phyloP scores from a whole-genome alignment of 1,140 invertebrate genomes.

The Agrypnia vestita region DNA sequence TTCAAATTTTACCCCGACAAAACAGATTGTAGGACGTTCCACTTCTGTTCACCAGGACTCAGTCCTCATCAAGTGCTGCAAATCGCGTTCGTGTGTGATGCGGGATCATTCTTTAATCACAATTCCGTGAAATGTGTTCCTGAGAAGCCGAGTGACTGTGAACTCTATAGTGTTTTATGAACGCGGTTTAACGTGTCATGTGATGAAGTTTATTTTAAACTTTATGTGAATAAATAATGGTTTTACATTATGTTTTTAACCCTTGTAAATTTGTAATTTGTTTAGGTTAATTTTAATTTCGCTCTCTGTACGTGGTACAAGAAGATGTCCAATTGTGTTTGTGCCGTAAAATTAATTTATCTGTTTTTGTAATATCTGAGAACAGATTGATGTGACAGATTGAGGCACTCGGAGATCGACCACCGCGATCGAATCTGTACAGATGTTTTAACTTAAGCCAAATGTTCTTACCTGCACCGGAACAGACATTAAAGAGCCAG shows the following conservation, averaged over 20 bases:
- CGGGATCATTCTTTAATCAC: constrained; percentile 55
- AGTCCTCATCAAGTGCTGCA: constrained; percentile 55
- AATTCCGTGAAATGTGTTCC: constrained; percentile 43
- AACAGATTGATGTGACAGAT: too few species aligned
- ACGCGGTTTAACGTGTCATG: background rate
- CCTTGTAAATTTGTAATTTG: constrained; percentile 33
- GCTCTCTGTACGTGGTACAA: constrained; percentile 27
- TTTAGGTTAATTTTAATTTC: constrained; percentile 5
- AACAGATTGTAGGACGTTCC: constrained; percentile 60
- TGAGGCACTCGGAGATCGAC: too few species aligned
- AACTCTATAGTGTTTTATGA: constrained; percentile 35
- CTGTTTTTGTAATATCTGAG: too few species aligned
- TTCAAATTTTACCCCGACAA: constrained; percentile 59
- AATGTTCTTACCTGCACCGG: too few species aligned
- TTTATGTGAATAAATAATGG: constrained; percentile 54
- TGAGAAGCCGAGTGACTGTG: constrained; percentile 59
- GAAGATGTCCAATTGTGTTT: too few species aligned
- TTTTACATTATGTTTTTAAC: constrained; percentile 55
- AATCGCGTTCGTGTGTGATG: constrained; percentile 56
- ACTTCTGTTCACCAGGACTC: constrained; percentile 55
- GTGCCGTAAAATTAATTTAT: too few species aligned
- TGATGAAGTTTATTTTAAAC: constrained; percentile 28
- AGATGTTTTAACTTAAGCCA: too few species aligned
- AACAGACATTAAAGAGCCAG: too few species aligned
- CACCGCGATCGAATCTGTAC: too few species aligned